phyloP scores from a whole-genome alignment of 2,113 vertebrate genomes.

The Tenebrosternarchus preto region DNA sequence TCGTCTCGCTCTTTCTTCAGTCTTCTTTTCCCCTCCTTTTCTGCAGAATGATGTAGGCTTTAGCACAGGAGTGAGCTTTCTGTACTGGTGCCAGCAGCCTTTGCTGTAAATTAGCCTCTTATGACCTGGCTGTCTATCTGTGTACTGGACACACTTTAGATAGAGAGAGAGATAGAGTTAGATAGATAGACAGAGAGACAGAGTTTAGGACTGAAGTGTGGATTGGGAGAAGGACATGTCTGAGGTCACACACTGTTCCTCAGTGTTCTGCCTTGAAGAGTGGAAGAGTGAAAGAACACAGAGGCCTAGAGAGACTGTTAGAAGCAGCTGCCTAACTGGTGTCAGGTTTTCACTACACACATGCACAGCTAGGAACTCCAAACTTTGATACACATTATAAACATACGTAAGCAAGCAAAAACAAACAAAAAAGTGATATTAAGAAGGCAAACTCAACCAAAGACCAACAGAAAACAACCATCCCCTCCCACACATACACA shows the following conservation, averaged over 20 bases:
- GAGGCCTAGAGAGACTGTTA: neutral
- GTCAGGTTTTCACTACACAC: neutral
- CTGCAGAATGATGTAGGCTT: slow-evolving; percentile 10
- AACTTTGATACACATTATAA: neutral
- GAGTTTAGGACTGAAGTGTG: neutral
- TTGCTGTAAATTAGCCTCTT: slow-evolving; percentile 35
- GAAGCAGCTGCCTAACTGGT: slow-evolving; percentile 10
- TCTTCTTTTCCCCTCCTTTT: neutral
- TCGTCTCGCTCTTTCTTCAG: neutral
- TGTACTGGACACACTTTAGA: neutral
- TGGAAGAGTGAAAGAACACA: slow-evolving; percentile 24
- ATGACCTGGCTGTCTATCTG: slow-evolving; percentile 28
- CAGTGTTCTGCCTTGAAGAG: slow-evolving; percentile 14
- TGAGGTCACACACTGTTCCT: neutral
- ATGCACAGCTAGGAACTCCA: neutral
- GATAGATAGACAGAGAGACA: neutral
- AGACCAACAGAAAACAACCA: neutral
- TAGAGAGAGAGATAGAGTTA: neutral
- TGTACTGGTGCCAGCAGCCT: neutral
- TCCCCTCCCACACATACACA: too few species aligned
- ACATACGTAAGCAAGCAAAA: neutral
- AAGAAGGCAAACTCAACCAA: neutral
- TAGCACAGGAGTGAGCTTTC: neutral
- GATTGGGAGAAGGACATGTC: neutral
- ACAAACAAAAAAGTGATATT: neutral